phyloP scores from a whole-genome alignment of 2,888 invertebrate species.

The Tenodera sinensis region DNA sequence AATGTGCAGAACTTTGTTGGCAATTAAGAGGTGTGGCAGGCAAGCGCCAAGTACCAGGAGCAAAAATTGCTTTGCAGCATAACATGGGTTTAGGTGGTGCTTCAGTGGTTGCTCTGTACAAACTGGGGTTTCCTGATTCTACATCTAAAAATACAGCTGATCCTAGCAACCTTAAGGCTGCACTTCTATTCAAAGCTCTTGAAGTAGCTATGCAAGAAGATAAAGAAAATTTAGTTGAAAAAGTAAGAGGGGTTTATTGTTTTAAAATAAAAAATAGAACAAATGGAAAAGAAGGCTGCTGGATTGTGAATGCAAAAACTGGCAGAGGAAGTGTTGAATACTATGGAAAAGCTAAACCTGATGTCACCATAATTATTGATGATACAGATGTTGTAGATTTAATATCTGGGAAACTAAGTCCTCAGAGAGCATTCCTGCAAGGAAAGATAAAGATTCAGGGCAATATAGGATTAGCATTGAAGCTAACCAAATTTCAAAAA shows the following conservation, averaged over 20 bases:
- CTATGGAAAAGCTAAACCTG: slow-evolving; percentile 80
- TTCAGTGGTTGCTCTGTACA: slow-evolving; percentile 86
- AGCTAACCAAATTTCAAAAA: slow-evolving; percentile 78
- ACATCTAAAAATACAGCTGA: slow-evolving; percentile 34
- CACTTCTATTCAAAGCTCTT: slow-evolving; percentile 75
- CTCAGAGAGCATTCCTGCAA: slow-evolving; percentile 94
- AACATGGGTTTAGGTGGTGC: slow-evolving; percentile 97
- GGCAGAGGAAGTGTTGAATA: slow-evolving; percentile 84
- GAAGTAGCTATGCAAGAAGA: slow-evolving; percentile 79
- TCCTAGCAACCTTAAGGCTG: slow-evolving; percentile 65
- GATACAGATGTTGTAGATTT: slow-evolving; percentile 87
- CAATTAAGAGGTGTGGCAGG: slow-evolving; percentile 79
- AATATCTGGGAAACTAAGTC: slow-evolving; percentile 86
- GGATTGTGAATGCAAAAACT: slow-evolving; percentile 89
- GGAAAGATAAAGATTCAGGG: slow-evolving; percentile 96
- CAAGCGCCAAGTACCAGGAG: slow-evolving; percentile 73
- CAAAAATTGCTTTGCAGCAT: slow-evolving; percentile 86
- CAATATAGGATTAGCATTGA: slow-evolving; percentile 95
- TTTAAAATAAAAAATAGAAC: slow-evolving; percentile 82
- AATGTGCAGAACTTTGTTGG: slow-evolving; percentile 87
- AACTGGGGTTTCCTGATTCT: slow-evolving; percentile 67
- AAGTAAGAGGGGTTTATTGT: slow-evolving; percentile 82
- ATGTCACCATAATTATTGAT: slow-evolving; percentile 83
- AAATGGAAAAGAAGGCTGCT: slow-evolving; percentile 75
- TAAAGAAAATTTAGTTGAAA: slow-evolving; percentile 74